Conservation (phyloP, 2,888 invertebrate species). For the Eilema caniola region DNA sequence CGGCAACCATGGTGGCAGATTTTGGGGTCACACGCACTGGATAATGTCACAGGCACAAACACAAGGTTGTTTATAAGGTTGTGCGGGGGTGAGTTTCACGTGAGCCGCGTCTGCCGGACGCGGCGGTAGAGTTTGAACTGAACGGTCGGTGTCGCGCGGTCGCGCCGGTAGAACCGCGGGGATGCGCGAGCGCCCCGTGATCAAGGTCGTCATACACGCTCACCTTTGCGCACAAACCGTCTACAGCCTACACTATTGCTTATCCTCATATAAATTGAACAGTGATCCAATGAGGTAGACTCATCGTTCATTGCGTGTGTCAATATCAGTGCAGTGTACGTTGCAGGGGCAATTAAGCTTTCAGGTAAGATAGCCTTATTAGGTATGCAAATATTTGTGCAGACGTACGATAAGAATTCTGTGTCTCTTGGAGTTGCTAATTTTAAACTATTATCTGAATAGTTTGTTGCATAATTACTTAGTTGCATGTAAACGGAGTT, state of each 20-base stretch:
- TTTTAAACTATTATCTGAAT: slow-evolving; percentile 29
- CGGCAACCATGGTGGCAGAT: slow-evolving; percentile 82
- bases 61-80: slow-evolving; percentile 51
- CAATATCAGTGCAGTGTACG: slow-evolving; percentile 21
- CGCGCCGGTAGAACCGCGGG: slow-evolving; percentile 56
- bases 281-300: slow-evolving; percentile 64
- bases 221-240: slow-evolving; percentile 51
- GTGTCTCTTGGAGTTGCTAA: slow-evolving; percentile 24
- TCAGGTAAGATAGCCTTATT: slow-evolving; percentile 33
- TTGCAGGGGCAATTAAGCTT: neutral
- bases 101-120: slow-evolving; percentile 83
- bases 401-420: slow-evolving; percentile 20
- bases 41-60: slow-evolving; percentile 72
- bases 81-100: slow-evolving; percentile 60
- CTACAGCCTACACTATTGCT: slow-evolving; percentile 49
- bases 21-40: slow-evolving; percentile 70
- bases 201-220: slow-evolving; percentile 61
- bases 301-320: slow-evolving; percentile 41
- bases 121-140: slow-evolving; percentile 84
- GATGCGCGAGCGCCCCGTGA: slow-evolving; percentile 67
- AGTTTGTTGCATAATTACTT: neutral
- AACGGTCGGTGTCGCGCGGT: slow-evolving; percentile 66
- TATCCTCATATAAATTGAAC: slow-evolving; percentile 65
- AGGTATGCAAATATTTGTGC: slow-evolving; percentile 28
- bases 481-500: neutral